Evolutionary conservation across 2,797 vertebrate genomes (phyloP).

Genomic region (Oceanodroma leucorhoa): DNA sequence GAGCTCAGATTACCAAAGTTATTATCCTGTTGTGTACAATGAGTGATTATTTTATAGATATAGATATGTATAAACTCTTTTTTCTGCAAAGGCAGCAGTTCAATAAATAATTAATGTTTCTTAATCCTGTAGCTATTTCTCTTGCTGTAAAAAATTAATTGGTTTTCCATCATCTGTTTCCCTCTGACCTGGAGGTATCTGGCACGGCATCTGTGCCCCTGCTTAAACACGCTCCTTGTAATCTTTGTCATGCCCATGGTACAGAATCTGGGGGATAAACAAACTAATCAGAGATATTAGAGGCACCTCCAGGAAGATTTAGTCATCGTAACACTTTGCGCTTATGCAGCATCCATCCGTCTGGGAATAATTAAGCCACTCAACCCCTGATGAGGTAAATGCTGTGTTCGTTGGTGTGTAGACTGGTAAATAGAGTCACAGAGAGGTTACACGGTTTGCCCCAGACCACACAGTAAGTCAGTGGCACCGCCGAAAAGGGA

Average conservation of each 20-base stretch:
- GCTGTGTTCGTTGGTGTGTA: neutral
- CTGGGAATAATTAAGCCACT: conserved; percentile 46
- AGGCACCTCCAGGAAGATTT: conserved; percentile 61
- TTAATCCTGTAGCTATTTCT: conserved; percentile 75
- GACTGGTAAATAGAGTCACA: conserved; percentile 13
- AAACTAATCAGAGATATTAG: conserved; percentile 32
- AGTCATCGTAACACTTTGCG: conserved; percentile 19
- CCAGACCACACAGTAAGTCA: conserved; percentile 17
- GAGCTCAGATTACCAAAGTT: conserved; percentile 28
- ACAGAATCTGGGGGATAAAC: conserved; percentile 55
- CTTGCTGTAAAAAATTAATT: conserved; percentile 77
- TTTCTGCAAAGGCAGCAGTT: conserved; percentile 67
- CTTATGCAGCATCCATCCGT: conserved; percentile 44
- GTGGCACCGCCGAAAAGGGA: neutral
- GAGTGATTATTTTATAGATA: conserved; percentile 38
- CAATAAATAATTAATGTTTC: conserved; percentile 80
- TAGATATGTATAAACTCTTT: neutral
- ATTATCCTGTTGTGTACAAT: conserved; percentile 28
- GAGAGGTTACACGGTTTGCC: neutral
- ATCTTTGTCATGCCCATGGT: conserved; percentile 57
- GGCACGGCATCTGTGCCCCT: conserved; percentile 37
- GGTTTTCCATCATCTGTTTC: conserved; percentile 75
- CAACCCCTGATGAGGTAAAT: conserved; percentile 1
- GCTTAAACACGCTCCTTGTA: conserved; percentile 64
- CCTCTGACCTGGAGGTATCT: conserved; percentile 67